Evolutionary conservation across 2,797 vertebrate genomes (phyloP).

Genomic region (Cottoperca gobio): DNA sequence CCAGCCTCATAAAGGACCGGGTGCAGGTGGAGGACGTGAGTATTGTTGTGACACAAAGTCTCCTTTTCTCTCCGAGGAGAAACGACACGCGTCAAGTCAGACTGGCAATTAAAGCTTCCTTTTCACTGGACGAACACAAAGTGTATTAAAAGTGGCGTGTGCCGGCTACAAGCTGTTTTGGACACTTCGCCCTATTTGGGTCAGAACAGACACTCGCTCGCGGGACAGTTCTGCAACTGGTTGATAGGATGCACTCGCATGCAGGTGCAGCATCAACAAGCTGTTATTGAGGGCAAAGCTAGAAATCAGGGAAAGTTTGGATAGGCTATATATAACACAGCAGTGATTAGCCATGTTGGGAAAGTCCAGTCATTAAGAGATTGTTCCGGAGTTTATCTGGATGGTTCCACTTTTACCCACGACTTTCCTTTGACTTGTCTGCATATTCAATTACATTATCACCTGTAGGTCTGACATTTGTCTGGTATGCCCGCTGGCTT

Average conservation of each 20-base stretch:
- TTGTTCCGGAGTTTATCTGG: constrained; percentile 30
- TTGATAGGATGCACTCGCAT: not conserved
- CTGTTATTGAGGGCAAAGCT: constrained; percentile 29
- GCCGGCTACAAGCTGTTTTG: constrained; percentile 61
- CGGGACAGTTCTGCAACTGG: constrained; percentile 15
- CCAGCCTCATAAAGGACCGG: constrained; percentile 37
- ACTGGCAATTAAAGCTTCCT: constrained; percentile 58
- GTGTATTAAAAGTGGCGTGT: constrained; percentile 74
- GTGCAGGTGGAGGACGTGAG: constrained; percentile 77
- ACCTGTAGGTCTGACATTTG: not conserved
- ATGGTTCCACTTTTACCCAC: not conserved
- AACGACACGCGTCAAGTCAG: constrained; percentile 73
- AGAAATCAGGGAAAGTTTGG: constrained; percentile 34
- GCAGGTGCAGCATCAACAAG: constrained; percentile 16
- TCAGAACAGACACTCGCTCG: constrained; percentile 27
- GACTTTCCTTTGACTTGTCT: not conserved
- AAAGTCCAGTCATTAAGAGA: constrained; percentile 48
- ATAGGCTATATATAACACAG: constrained; percentile 28
- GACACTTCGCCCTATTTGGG: constrained; percentile 8
- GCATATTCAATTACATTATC: not conserved
- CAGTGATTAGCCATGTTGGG: constrained; percentile 57
- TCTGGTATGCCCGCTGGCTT: not conserved
- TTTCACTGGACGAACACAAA: constrained; percentile 61
- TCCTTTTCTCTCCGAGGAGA: constrained; percentile 43
- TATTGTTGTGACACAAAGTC: constrained; percentile 60